A percentile compares a stretch with the other conserved stretches of the same genome.
Conservation (phyloP, 1,140 invertebrate genomes). For the Euura lappo region DNA sequence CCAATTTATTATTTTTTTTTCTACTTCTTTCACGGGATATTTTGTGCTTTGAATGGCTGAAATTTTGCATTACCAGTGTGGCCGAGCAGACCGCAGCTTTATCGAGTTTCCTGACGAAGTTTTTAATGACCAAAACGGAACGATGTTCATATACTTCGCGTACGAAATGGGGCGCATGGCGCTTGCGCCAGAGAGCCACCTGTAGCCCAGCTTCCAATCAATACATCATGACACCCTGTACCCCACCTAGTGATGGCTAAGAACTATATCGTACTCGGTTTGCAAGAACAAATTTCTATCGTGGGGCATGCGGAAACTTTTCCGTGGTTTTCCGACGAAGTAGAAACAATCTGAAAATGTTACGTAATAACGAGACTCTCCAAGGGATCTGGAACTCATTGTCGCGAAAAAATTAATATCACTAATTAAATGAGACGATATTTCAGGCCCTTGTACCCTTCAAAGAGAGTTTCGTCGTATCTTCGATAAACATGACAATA, state of each 20-base stretch:
- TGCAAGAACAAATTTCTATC: conserved; percentile 10
- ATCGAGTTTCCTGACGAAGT: conserved; percentile 24
- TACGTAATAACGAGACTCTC: background rate
- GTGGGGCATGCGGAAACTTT: background rate
- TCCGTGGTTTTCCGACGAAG: too few species aligned
- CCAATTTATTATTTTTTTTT: too few species aligned
- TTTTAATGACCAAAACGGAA: conserved; percentile 40
- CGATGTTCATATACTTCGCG: conserved; percentile 36
- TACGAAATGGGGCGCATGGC: conserved; percentile 28
- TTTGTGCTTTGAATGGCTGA: too few species aligned
- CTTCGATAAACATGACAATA: too few species aligned
- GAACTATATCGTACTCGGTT: background rate
- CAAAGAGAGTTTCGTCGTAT: too few species aligned
- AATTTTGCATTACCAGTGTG: too few species aligned
- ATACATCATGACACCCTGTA: conserved; percentile 37
- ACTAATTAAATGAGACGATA: too few species aligned
- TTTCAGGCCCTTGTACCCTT: too few species aligned
- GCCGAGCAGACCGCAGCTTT: background rate
- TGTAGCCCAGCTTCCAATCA: conserved; percentile 46
- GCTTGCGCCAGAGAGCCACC: conserved; percentile 42
- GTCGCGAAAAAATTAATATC: background rate
- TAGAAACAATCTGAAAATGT: too few species aligned
- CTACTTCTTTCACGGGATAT: too few species aligned
- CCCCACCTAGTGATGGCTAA: conserved; percentile 33
- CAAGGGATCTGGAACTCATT: background rate